Percentiles rank a stretch among this genome's conserved stretches.
Conservation (phyloP, 2,888 invertebrate species). For the Oxyteleia sp. region DNA sequence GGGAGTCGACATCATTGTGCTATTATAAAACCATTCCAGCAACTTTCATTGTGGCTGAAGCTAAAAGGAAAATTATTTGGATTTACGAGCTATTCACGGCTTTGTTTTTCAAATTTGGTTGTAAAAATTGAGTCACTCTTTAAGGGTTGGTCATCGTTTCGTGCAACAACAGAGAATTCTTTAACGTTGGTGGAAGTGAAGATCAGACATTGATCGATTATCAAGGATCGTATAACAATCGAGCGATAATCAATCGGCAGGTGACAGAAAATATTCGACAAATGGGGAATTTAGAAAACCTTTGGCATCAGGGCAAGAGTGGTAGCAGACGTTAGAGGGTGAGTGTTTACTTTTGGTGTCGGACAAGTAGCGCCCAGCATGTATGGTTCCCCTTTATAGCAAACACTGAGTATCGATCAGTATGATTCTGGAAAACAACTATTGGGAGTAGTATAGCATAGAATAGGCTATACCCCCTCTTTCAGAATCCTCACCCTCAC, state of each 20-base stretch:
- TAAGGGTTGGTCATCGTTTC: no score
- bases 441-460: conserved; percentile 85
- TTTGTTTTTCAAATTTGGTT: no score
- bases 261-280: conserved; percentile 61
- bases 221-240: conserved; percentile 3
- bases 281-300: conserved; percentile 46
- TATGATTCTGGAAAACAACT: conserved; percentile 87
- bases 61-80: conserved; percentile 7
- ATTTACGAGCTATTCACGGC: conserved; percentile 21
- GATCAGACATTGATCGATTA: background rate
- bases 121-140: no score
- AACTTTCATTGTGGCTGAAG: conserved; percentile 33
- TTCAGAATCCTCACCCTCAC: conserved; percentile 75
- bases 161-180: background rate
- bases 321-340: conserved; percentile 78
- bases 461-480: conserved; percentile 82
- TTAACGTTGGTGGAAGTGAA: background rate
- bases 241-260: conserved; percentile 44
- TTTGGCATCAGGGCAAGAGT: conserved; percentile 42
- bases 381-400: conserved; percentile 86
- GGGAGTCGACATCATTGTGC: conserved; percentile 37
- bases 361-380: conserved; percentile 85
- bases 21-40: conserved; percentile 52
- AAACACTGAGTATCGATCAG: conserved; percentile 87
- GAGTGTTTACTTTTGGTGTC: conserved; percentile 86